Evolutionary conservation across 2,797 vertebrate genomes (phyloP), one percentile per base, ranked within the genome.

Genomic region (Pachyuromys duprasi): DNA sequence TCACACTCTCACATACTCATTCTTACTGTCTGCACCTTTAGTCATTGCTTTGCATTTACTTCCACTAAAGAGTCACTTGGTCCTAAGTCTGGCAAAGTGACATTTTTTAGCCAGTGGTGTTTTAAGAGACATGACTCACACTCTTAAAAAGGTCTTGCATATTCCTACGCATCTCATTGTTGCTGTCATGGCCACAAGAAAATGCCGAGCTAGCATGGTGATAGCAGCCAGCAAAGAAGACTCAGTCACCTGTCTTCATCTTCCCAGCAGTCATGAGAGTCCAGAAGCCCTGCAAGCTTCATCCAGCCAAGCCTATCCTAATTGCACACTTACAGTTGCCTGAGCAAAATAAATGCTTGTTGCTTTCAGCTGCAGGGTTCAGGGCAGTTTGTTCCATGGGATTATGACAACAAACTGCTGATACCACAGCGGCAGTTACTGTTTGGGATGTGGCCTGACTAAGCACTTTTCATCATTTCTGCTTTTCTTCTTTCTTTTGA

Each of bases 11-110:
- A 53, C 45, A 55, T 11, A n/a, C 12, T 49, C 82, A 26, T 24
- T 69, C 28, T 67, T 42, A 8, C 4, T 11, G 65, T 86, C 26
- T 7, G 24, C 24, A 42, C 57, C 70, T 33, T 90, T 79, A 72
- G 36, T 31, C 33, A 17, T 13, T 2, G 79, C 62, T 84, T 33
- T 31, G 17, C 17, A 57, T 92, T 92, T 97, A 17, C 60, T 78
- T 93, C 84, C 83, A 78, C 62, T 88, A 33, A 91, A 75, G 63
- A 92, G 60, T 55, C 3, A 33, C 20, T 96, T 96, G 75, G 63
- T 86, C 89, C 93, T 57, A 60, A 86, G 63, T 33, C 91, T 89
- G 45, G 33, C n/a, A 26, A 45, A 28, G 11, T 74, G 65, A 80
- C 76, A 18, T 90, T 65, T 57, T 81, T 94, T 53, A 28, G 22